These are phyloP conservation scores for Todus mexicanus DNA, from an alignment of 2,797 vertebrate genomes.

Conservation along the genomic window DNA sequence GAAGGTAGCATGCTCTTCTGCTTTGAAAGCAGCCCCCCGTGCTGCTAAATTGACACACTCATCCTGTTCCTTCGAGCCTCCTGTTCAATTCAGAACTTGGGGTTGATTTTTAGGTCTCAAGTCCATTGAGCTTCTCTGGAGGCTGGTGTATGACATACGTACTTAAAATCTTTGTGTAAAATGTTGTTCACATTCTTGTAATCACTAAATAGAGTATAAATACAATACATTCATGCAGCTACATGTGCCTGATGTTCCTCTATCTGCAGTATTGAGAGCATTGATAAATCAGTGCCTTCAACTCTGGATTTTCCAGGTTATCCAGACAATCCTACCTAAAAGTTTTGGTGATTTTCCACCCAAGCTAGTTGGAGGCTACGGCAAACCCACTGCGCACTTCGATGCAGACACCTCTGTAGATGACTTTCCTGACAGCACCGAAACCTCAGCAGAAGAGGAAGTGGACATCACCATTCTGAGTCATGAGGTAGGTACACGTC, in stretches of 20 bases:
- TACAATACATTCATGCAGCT: not conserved
- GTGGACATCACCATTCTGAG: constrained; percentile 83
- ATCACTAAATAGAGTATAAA: not conserved
- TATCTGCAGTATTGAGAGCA: not conserved
- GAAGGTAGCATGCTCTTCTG: not conserved
- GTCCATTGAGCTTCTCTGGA: not conserved
- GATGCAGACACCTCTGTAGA: constrained; percentile 62
- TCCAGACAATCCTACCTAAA: constrained; percentile 81
- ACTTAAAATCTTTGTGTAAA: not conserved
- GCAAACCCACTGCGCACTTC: constrained; percentile 69
- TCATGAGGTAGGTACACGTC: constrained; percentile 75
- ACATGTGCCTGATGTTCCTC: not conserved
- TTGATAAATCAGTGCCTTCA: not conserved
- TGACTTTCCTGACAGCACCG: constrained; percentile 70
- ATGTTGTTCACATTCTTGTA: not conserved
- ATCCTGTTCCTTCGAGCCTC: not conserved
- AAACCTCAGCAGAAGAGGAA: constrained; percentile 80
- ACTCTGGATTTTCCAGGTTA: constrained; percentile 73
- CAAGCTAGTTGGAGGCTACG: constrained; percentile 71
- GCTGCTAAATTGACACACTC: not conserved
- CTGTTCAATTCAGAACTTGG: not conserved
- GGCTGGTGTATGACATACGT: not conserved
- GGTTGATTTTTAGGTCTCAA: not conserved
- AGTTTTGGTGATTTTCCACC: constrained; percentile 71
- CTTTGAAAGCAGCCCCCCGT: not conserved